Evolutionary conservation across 2,888 invertebrate genomes (phyloP).

Genomic region (Lasioglossum oenotherae): DNA sequence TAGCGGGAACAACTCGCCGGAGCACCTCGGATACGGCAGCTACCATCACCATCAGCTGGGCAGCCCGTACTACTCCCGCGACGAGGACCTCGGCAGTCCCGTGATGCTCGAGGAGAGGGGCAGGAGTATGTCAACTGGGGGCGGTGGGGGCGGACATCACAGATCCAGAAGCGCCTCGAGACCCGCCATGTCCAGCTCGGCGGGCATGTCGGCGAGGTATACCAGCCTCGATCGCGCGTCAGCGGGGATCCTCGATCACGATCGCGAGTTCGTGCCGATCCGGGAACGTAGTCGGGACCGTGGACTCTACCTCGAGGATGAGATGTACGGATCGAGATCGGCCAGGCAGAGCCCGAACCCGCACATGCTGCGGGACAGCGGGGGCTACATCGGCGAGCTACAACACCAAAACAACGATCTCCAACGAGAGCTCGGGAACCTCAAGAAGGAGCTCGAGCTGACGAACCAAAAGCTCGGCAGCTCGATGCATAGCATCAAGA

Average conservation of each 20-base stretch:
- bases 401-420: constrained; percentile 98
- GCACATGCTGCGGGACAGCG: constrained; percentile 87
- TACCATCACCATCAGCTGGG: constrained; percentile 85
- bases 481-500: constrained; percentile 99
- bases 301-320: constrained; percentile 89
- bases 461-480: constrained; percentile 99
- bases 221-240: constrained; percentile 90
- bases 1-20: constrained; percentile 87
- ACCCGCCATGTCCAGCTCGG: constrained; percentile 86
- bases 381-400: constrained; percentile 92
- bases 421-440: constrained; percentile 95
- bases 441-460: constrained; percentile 97
- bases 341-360: constrained; percentile 90
- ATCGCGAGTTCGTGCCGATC: constrained; percentile 94
- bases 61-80: constrained; percentile 85
- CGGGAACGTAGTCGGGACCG: constrained; percentile 89
- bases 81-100: constrained; percentile 94
- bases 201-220: constrained; percentile 86
- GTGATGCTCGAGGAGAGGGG: constrained; percentile 92
- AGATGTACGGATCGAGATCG: constrained; percentile 88
- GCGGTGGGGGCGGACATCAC: constrained; percentile 89
- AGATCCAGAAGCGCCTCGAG: constrained; percentile 93
- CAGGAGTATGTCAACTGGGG: constrained; percentile 86
- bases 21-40: constrained; percentile 84
- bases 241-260: constrained; percentile 90